Evolutionary conservation across 53 echinoderm and acorn worm genomes (phyloP).

Genomic region (Apostichopus leukothele): DNA sequence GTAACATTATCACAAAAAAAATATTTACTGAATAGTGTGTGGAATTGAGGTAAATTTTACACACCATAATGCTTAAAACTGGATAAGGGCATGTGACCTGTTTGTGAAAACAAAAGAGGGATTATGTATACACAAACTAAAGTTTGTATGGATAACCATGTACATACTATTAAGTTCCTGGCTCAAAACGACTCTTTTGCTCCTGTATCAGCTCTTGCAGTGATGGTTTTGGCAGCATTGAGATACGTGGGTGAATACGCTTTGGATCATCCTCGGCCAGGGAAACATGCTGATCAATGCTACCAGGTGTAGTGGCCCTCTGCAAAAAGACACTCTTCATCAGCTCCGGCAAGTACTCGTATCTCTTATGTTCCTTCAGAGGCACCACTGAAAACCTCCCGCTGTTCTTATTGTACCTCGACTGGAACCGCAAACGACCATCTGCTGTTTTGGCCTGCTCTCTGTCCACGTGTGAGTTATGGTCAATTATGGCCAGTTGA

Average conservation of each 20-base stretch:
- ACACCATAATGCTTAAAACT: too few relatives aligned
- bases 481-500: conserved; percentile 14
- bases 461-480: conserved; percentile 18
- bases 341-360: conserved; percentile 29
- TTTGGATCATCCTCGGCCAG: conserved; percentile 47
- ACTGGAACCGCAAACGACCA: background rate
- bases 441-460: background rate
- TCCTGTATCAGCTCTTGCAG: background rate
- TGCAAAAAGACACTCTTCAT: conserved; percentile 16
- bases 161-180: background rate
- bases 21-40: too few relatives aligned
- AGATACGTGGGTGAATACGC: conserved; percentile 43
- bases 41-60: too few relatives aligned
- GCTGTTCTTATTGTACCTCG: conserved; percentile 25
- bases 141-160: too few relatives aligned
- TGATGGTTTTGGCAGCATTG: conserved; percentile 34
- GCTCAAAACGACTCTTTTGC: conserved; percentile 25
- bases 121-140: too few relatives aligned
- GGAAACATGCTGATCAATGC: conserved; percentile 44
- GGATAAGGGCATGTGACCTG: too few relatives aligned
- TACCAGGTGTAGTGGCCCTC: conserved; percentile 2
- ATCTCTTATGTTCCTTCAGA: conserved; percentile 31
- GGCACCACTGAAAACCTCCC: conserved; percentile 7
- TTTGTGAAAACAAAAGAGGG: too few relatives aligned
- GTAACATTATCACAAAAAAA: too few relatives aligned